These are phyloP conservation scores for Drosophila aff. DNA, from an alignment of 1,140 invertebrate genomes.

Conservation along the genomic window DNA sequence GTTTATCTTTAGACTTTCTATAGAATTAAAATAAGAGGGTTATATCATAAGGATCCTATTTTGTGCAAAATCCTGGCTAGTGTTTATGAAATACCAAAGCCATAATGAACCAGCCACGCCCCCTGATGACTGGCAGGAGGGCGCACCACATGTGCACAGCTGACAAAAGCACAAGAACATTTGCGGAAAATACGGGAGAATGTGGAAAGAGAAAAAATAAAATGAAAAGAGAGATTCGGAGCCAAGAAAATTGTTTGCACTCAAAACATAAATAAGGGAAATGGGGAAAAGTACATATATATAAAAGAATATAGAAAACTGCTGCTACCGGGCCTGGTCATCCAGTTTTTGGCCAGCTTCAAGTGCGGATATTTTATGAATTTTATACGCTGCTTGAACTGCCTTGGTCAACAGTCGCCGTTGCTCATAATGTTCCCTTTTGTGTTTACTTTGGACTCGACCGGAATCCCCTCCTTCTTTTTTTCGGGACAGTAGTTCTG, in stretches of 20 bases:
- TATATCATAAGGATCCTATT: background rate
- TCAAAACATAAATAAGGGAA: slow-evolving; percentile 66
- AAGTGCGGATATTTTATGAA: slow-evolving; percentile 82
- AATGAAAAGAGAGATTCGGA: slow-evolving; percentile 2
- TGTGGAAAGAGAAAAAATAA: background rate
- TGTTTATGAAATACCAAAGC: slow-evolving; percentile 55
- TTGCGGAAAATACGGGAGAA: slow-evolving; percentile 26
- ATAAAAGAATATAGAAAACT: slow-evolving; percentile 37
- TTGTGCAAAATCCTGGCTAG: background rate
- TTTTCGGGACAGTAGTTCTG: slow-evolving; percentile 20
- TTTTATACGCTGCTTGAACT: slow-evolving; percentile 79
- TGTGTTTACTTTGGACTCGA: slow-evolving; percentile 31
- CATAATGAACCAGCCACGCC: slow-evolving; percentile 62
- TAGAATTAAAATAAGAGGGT: background rate
- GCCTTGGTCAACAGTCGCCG: slow-evolving; percentile 46
- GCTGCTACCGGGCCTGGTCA: background rate
- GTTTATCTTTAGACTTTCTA: background rate
- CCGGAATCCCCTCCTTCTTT: background rate
- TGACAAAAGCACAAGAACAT: slow-evolving; percentile 71
- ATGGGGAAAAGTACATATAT: slow-evolving; percentile 14
- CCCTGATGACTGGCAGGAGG: slow-evolving; percentile 13
- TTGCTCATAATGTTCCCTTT: slow-evolving; percentile 1
- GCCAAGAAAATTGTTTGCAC: slow-evolving; percentile 66
- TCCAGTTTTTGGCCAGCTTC: slow-evolving; percentile 50
- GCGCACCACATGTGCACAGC: slow-evolving; percentile 71